These are phyloP conservation scores for Troides helena DNA, from an alignment of 2,888 invertebrate genomes.

Conservation along the genomic window DNA sequence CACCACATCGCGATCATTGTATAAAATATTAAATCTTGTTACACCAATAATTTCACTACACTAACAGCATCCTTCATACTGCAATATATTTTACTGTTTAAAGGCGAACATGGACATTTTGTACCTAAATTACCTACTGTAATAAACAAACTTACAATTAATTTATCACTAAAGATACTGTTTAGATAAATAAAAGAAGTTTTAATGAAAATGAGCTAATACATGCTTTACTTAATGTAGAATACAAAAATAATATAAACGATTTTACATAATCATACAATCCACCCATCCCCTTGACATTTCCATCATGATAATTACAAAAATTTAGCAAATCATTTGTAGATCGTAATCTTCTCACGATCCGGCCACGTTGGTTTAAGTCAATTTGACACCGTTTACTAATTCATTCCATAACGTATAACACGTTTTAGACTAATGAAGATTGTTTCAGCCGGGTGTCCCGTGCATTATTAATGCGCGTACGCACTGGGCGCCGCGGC, in stretches of 20 bases:
- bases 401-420: slow-evolving; percentile 42
- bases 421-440: slow-evolving; percentile 76
- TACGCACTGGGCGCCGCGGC: slow-evolving; percentile 61
- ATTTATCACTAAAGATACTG: neutral
- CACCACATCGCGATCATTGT: neutral
- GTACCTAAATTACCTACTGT: too few species aligned
- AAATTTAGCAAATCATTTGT: slow-evolving; percentile 68
- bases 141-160: too few species aligned
- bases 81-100: neutral
- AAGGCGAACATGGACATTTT: neutral
- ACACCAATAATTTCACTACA: too few species aligned
- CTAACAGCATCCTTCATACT: neutral
- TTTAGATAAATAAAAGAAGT: neutral
- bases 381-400: slow-evolving; percentile 46
- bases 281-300: slow-evolving; percentile 36
- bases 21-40: neutral
- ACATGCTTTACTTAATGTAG: neutral
- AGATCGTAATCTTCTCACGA: slow-evolving; percentile 62
- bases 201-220: neutral
- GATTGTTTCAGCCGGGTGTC: slow-evolving; percentile 69
- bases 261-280: slow-evolving; percentile 30
- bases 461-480: slow-evolving; percentile 78
- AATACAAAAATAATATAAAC: neutral
- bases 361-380: slow-evolving; percentile 33
- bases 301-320: slow-evolving; percentile 61